Conservation (phyloP, 2,797 vertebrate genomes). For the Chrosomus eos region DNA sequence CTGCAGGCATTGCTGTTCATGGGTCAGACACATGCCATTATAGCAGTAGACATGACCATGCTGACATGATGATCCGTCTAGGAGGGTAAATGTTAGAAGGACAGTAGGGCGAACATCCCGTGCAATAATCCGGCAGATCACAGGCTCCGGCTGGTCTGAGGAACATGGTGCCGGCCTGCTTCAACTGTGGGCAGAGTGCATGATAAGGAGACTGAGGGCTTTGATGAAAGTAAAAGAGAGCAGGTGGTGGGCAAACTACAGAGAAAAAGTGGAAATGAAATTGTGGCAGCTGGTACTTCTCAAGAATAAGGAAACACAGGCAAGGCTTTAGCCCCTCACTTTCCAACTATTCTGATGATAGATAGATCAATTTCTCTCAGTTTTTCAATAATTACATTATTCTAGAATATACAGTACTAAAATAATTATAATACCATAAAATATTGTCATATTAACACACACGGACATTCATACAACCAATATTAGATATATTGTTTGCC, state of each 20-base stretch:
- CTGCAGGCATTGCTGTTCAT: slow-evolving; percentile 89
- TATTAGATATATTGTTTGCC: neutral
- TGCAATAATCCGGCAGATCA: slow-evolving; percentile 95
- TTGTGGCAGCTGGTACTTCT: neutral
- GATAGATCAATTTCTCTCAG: neutral
- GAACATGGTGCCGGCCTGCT: slow-evolving; percentile 85
- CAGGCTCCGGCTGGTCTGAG: slow-evolving; percentile 84
- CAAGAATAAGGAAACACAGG: neutral
- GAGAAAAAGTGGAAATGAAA: slow-evolving; percentile 9
- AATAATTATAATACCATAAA: neutral
- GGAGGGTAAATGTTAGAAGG: slow-evolving; percentile 87
- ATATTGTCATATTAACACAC: neutral
- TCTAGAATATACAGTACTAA: neutral
- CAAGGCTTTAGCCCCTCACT: neutral
- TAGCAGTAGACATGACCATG: slow-evolving; percentile 84
- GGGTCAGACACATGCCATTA: slow-evolving; percentile 92
- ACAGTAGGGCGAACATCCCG: slow-evolving; percentile 85
- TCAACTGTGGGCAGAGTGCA: slow-evolving; percentile 75
- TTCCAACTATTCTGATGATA: neutral
- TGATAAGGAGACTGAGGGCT: slow-evolving; percentile 12
- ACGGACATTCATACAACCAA: neutral
- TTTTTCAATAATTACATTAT: neutral
- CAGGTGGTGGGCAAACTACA: slow-evolving; percentile 13
- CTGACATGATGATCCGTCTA: slow-evolving; percentile 89
- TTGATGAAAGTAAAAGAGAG: slow-evolving; percentile 18